Evolutionary conservation across 2,888 invertebrate species (phyloP), one percentile per base, ranked within the genome.

Genomic region (Plemyria rubiginata): DNA sequence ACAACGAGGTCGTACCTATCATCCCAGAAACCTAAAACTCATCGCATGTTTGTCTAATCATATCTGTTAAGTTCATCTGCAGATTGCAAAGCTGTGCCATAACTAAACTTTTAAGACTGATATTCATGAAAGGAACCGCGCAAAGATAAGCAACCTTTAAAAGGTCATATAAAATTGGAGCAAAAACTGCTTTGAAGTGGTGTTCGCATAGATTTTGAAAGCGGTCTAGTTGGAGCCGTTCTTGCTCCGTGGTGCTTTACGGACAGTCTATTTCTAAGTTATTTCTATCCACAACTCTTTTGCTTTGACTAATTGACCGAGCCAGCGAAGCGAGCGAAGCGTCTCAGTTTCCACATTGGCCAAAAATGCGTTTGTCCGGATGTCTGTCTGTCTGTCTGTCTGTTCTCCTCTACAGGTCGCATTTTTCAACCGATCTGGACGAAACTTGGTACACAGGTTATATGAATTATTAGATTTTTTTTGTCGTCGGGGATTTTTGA

Each of bases 101-200:
- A 61, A 45, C 46, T 54, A 40, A 55, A 58, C 58, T 66, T 54
- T 56, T 60, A 46, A 45, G 45, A 58, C 54, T 29, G 51, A 59
- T 53, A 57, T 56, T 57, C 54, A 51, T 64, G 45, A 70, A 68
- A 65, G 56, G 53, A 46, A 52, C 68, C 70, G 68, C 65, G 5
- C 28, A 12, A 16, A 61, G 65, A 62, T 70, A 63, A 66, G 57
- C 59, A 13, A 49, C 54, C 57, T 36, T 43, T 29, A 51, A 55
- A 62, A 58, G 56, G 46, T 13, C 13, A 41, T 57, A 53, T 45
- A 54, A 64, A 68, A 62, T 29, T 45, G 60, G 40, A 58, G 60
- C 54, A 64, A 62, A 61, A 54, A 67, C 51, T 0, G 38, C 36
- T 45, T 59, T 58, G 40, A 60, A 51, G 61, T 48, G 57, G 58